Percentiles rank a stretch among this genome's conserved stretches.
Evolutionary conservation across 2,888 invertebrate species (phyloP).

Genomic region (Minunthozetes semirufus): DNA sequence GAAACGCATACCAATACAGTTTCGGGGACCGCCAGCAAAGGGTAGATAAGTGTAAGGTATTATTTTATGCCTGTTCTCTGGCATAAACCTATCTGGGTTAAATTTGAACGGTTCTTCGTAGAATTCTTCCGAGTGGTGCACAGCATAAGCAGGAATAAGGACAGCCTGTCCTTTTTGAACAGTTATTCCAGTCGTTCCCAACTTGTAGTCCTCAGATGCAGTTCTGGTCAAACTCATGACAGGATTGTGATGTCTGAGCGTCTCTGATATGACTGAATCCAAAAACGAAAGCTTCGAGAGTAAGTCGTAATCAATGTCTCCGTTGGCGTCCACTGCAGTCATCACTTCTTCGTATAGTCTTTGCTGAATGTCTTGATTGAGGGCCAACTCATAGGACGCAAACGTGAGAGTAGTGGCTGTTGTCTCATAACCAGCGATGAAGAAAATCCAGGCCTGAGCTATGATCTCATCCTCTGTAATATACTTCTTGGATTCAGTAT

Average conservation of each 20-base stretch:
- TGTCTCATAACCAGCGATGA: constrained; percentile 23
- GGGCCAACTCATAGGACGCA: neutral
- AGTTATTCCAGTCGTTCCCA: neutral
- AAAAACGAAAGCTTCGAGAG: constrained; percentile 17
- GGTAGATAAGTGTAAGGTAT: constrained; percentile 39
- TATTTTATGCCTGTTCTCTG: constrained; percentile 40
- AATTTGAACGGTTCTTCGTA: constrained; percentile 27
- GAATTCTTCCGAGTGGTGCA: neutral
- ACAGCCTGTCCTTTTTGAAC: neutral
- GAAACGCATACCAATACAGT: constrained; percentile 41
- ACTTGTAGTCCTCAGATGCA: neutral
- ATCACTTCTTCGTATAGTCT: constrained; percentile 19
- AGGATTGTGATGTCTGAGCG: constrained; percentile 34
- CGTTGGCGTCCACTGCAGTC: neutral
- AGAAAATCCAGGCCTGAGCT: neutral
- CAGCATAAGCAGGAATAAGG: neutral
- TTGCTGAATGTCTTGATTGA: constrained; percentile 25
- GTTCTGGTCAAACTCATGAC: neutral
- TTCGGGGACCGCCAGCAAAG: constrained; percentile 42
- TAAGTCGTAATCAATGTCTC: constrained; percentile 17
- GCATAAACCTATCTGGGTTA: constrained; percentile 41
- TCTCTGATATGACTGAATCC: constrained; percentile 39
- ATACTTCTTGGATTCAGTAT: neutral
- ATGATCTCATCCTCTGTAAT: neutral
- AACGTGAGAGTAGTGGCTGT: constrained; percentile 5